Base-by-base conservation (phyloP, 2,113 vertebrate genomes). In the Tupaia tana region DNA sequence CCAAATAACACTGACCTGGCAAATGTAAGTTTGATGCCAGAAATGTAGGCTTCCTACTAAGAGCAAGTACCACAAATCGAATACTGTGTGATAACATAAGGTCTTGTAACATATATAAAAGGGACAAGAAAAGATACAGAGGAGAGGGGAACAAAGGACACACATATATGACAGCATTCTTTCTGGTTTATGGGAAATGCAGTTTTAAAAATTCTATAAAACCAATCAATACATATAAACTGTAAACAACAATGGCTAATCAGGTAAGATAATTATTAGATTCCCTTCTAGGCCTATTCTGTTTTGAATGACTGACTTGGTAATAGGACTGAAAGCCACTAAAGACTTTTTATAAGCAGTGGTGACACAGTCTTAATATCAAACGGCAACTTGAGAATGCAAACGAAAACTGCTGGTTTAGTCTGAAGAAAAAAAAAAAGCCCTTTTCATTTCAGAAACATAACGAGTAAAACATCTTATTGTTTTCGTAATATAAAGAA, bases 61-160 rank as follows among this genome's bases (percentile, higher is more conserved):
- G 13, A 83, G 64, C 15, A 15, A 14, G 86, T 74, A 66, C 77
- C 27, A 73, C 12, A 52, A 27, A 59, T 69, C 66, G 0, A 79
- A 18, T 43, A 56, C 2, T 78, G 13, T 70, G 25, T 83, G 67
- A 67, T 58, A 64, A 75, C 25, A 24, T 64, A 90, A 93, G 56
- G n/a, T 63, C 34, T 89, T 34, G 43, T 75, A 89, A 92, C 86
- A 90, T 77, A 91, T 13, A 90, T 67, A 87, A 29, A 70, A 84
- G 43, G 31, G 19, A 93, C 31, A 81, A 31, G 25, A 91, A 84
- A 64, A 92, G 56, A 90, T 66, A 94, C 27, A 92, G 69, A 79
- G 2, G 58, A 92, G 90, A 54, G 79, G 34, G 7, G 56, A 85
- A 95, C 43, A 85, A 91, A 89, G 82, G 78, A 94, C 82, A 93